Evolutionary conservation across 2,888 invertebrate genomes (phyloP), one percentile per base, ranked within the genome.

Genomic region (Epirrhoe tristata): DNA sequence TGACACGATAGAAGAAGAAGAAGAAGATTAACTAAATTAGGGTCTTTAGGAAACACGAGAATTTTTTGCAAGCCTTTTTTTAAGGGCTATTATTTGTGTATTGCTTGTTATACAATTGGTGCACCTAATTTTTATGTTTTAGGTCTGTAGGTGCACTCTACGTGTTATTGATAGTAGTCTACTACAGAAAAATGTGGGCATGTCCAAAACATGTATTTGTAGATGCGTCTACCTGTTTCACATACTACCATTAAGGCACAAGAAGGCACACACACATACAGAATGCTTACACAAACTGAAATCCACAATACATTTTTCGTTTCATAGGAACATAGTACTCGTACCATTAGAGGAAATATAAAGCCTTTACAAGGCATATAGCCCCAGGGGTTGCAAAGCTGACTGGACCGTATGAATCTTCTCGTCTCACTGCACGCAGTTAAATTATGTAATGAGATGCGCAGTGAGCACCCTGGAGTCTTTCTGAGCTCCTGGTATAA

Each of bases 391-490:
- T 1, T 32, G 24, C 1, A 50, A 62, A 34, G 63, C 46, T 46
- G 16, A 57, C 52, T 52, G 54, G 58, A 69, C 69, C 66, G 66
- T 69, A 69, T 50, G 66, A 69, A 65, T 36, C 58, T 54, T 72
- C 39, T 67, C 71, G 67, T 54, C 58, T 56, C 58, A 69, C 61
- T 79, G 50, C 79, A 75, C 77, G 61, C 73, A 56, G 79, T 77
- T 76, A 64, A 75, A 67, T 65, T 60, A 58, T 64, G 72, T 72
- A 69, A 76, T 67, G 71, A 72, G 53, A 63, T 64, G 67, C 50
- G 62, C 51, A 36, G 62, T 16, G 24, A n/a, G 17, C 12, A 46
- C 48, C 48, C 48, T 48, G 1, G 48, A 48, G 48, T 48, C 48
- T 16, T 48, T n/a, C 14, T 6, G 36, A 46, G 48, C 16, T 48